Evolutionary conservation across 2,888 invertebrate genomes (phyloP), one percentile per base, ranked within the genome.

Genomic region (Pyrocoelia pectoralis): DNA sequence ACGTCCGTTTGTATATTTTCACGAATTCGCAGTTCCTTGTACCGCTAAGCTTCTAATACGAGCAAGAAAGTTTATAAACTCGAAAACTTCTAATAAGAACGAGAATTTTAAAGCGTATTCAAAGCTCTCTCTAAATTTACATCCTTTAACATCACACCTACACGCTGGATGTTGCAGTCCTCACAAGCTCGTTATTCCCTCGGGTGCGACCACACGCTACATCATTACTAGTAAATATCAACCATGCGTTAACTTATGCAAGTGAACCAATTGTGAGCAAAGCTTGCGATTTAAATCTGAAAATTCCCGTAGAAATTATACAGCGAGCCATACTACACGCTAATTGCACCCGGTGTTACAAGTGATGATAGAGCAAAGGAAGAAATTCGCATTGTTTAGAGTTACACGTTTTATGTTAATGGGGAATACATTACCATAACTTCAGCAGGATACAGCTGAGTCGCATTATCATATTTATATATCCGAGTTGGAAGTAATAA

Each of bases 221-320:
- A 73, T 74, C 75, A 75, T 75, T 73, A 75, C 72, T 67, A 67
- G 68, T 68, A 68, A 66, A 68, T 68, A 66, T 70, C 69, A 68
- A 66, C 62, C 61, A 70, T 72, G 72, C 69, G 71, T 72, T 72
- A 66, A 60, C 72, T 66, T 65, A 69, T 19, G 17, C 19, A 48
- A 24, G 28, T 50, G 10, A 50, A 9, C 17, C 48, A 18, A 15
- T 3, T 49, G 38, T 49, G 52, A 38, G 15, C 56, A 43, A 40
- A 18, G 38, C 38, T 62, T 57, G 54, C 50, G 33, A 40, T 38
- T 28, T 33, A 38, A 38, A 40, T 53, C 53, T 38, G 18, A 14
- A 38, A 17, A 40, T n/a, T 14, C 8, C 17, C 9, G 33, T 33
- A 3, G 8, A 33, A 33, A 33, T 33, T 33, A 33, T 33, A 33